Evolutionary conservation across 2,888 invertebrate species (phyloP), one percentile per base, ranked within the genome.

Genomic region (Drosophila percnosoma): DNA sequence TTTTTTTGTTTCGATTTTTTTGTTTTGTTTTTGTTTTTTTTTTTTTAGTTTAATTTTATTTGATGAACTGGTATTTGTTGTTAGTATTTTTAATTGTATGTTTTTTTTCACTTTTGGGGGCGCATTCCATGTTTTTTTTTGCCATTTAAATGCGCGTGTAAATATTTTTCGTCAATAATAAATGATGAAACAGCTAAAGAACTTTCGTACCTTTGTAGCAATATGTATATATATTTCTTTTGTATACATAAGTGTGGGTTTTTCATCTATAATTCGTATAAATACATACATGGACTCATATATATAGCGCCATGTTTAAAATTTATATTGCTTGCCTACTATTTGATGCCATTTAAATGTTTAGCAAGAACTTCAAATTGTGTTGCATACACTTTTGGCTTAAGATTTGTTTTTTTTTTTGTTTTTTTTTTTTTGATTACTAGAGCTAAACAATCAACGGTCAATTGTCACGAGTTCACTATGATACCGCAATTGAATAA

Each of bases 141-240:
- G 66, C 53, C 76, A 63, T 66, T 75, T 75, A 87, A 87, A 87
- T 89, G 85, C 88, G 82, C 83, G 77, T 90, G 90, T 90, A 90
- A 90, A 90, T 90, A 90, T 83, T 85, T 55, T 69, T 68, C 45
- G 52, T 73, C 58, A 76, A 70, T 83, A 80, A 73, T 82, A 82
- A 88, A 82, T 87, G 76, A 86, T 90, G 78, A 75, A 84, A 87
- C 79, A 77, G 76, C 87, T 84, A 78, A 73, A 82, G 70, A 75
- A 84, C 73, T 73, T 73, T 66, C 62, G 49, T 61, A 75, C 68
- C 57, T 62, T 55, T 49, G 29, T 73, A 67, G 58, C 70, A 73
- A 61, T 74, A 54, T 71, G 45, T 66, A 68, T 77, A 73, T 68
- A 68, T 61, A 61, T 70, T 40, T 73, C 7, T 34, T 54, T 73